These are phyloP conservation scores for Hycleus phaleratus DNA, from an alignment of 1,140 invertebrate species.

Conservation along the genomic window DNA sequence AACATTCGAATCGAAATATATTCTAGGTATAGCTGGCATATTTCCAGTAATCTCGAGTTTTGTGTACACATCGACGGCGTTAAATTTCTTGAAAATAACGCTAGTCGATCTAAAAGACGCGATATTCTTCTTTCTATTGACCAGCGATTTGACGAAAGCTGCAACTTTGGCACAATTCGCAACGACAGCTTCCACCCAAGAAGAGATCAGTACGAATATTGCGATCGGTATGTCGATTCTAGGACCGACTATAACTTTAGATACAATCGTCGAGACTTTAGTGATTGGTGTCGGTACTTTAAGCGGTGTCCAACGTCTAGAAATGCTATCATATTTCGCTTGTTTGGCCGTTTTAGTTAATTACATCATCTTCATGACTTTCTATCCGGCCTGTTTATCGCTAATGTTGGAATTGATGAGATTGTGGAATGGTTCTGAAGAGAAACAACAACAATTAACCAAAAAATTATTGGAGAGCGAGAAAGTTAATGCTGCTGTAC, in stretches of 20 bases:
- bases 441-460: constrained; percentile 19
- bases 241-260: constrained; percentile 68
- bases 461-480: constrained; percentile 26
- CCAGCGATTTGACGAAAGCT: constrained; percentile 70
- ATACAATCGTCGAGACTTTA: constrained; percentile 67
- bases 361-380: constrained; percentile 34
- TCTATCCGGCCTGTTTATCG: constrained; percentile 32
- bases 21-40: constrained; percentile 77
- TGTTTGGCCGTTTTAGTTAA: constrained; percentile 31
- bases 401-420: constrained; percentile 27
- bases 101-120: constrained; percentile 29
- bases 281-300: constrained; percentile 72
- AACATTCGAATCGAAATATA: constrained; percentile 85
- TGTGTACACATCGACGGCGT: constrained; percentile 27
- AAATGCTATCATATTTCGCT: constrained; percentile 30
- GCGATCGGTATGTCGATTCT: constrained; percentile 62
- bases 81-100: constrained; percentile 28
- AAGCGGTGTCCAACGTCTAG: constrained; percentile 44
- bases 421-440: constrained; percentile 26
- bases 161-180: constrained; percentile 63
- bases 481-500: constrained; percentile 76
- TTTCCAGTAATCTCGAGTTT: constrained; percentile 79
- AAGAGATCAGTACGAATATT: constrained; percentile 57
- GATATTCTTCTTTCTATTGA: constrained; percentile 38
- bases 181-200: constrained; percentile 53